Base-by-base conservation (phyloP, 1,140 invertebrate genomes). In the Achroia grisella region DNA sequence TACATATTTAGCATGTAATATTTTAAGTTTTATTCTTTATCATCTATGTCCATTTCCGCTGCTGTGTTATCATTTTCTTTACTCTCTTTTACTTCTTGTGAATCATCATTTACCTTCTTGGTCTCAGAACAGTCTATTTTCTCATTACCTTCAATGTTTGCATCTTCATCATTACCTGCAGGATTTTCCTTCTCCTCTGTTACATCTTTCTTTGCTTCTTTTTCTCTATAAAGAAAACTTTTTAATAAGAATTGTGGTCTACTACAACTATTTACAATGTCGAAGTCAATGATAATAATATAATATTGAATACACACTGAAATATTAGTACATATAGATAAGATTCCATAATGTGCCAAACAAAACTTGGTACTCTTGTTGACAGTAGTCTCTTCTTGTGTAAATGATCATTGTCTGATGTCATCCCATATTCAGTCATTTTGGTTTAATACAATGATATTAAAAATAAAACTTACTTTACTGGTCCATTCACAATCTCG, bases 401-500 rank as follows among this genome's bases (percentile, higher is more conserved):
- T 10, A 29, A 29, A 29, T 6, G 10, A 4, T 29, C 10, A 10
- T 29, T 10, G 10, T 4, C 28, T 29, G 28, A 29, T 29, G 10
- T 29, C 28, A 29, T 29, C 4, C 10, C 28, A 10, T 6, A 6
- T 29, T 29, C 10, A 29, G 28, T 29, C 10, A 29, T 10, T 6
- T 6, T 29, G 28, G 4, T 29, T 29, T 4, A 6, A n/a, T n/a
- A 34, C 4, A 34, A 13, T 12, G n/a, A 34, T 2, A 3, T 34
- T 32, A 32, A 4, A 9, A 32, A 3, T 11, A 6, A 10, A 37
- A 71, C 72, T 80, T 45, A 84, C 80, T 79, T 76, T 10, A 64
- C 15, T 4, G 78, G 67, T 40, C 81, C 81, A 52, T 85, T 85
- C 4, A 79, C 56, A 10, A 85, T 55, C 65, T 85, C 81, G 4